Evolutionary conservation across 1,140 invertebrate genomes (phyloP), one percentile per base, ranked within the genome.

Genomic region (Rhagoletis zephyria): DNA sequence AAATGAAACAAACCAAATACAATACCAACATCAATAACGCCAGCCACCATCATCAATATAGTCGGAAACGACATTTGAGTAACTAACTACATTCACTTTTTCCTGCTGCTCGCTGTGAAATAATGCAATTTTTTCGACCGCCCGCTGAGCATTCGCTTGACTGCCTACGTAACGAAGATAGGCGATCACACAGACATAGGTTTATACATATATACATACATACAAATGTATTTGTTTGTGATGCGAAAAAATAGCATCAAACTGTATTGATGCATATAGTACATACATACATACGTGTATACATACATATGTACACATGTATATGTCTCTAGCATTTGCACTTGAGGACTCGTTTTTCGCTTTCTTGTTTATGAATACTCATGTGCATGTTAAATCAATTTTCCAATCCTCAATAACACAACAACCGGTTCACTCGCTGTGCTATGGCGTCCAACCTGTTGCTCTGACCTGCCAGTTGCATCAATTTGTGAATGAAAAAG

Each of bases 361-460:
- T 74, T 74, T 7, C 67, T 48, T 40, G 42, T 56, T 81, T 81
- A 56, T 81, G 74, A 81, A 81, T 19, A 56, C 74, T 81, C 14
- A 30, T 56, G 16, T 56, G 74, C n/a, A 81, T 81, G 74, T 56
- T 81, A 56, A 81, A 81, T 81, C 48, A 81, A 81, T 81, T 81
- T 81, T 19, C 45, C 4, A 6, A 51, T 40, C 16, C 48, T 42
- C 70, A 77, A 56, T 10, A 10, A 45, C 3, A 45, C 45, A 77
- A 56, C 45, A 56, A 77, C 48, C 48, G 16, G 16, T 77, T 2
- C 64, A n/a, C 45, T 30, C 48, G 74, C 6, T 81, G 40, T 16
- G 0, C 30, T 12, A 45, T 7, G 61, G 45, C 74, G 42, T 5
- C 19, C 45, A 10, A 48, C 74, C 45, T 81, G 74, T 74, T 81